Evolutionary conservation across 2,113 vertebrate genomes (phyloP), one percentile per base, ranked within the genome.

Genomic region (Tachysurus fulvidraco): DNA sequence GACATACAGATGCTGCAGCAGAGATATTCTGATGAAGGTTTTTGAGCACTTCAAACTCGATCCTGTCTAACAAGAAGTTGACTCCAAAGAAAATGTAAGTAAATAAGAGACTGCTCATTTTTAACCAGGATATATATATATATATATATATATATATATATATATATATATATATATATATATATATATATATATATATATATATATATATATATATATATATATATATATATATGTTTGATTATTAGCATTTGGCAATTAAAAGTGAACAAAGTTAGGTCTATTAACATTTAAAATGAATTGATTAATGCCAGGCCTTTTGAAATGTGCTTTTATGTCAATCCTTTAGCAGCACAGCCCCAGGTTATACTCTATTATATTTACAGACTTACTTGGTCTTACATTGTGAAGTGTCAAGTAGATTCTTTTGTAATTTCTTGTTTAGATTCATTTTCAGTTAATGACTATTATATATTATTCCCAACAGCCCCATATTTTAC

Each of bases 21-120:
- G 84, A 90, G 85, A 90, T 2, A 52, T 21, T 83, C 44, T 54
- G 50, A 3, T 73, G 54, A 81, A 69, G 14, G 25, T 69, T n/a
- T 57, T 25, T n/a, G 28, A 4, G 90, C 91, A 90, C 84, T 90
- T 71, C 19, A 88, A 89, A 87, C 87, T 91, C 87, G 81, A 87
- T 85, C 65, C 82, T 81, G 69, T 87, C 25, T 89, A 74, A 91
- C 59, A 83, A 89, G 41, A 55, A 88, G 64, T 78, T 76, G 30
- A 81, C 44, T 67, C 79, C 80, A 83, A 86, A 81, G 60, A 87
- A 74, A 92, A 95, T 93, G 93, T 95, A 93, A 91, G 90, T 92
- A 91, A 55, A 83, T n/a, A 59, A 59, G 7, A 23, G 17, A 55
- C n/a, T 12, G 5, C 11, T 30, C 14, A 5, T 50, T 50, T 50